A percentile compares a stretch with the other conserved stretches of the same genome.
Evolutionary conservation across 2,113 vertebrate species (phyloP).

Genomic region (Progne subis): DNA sequence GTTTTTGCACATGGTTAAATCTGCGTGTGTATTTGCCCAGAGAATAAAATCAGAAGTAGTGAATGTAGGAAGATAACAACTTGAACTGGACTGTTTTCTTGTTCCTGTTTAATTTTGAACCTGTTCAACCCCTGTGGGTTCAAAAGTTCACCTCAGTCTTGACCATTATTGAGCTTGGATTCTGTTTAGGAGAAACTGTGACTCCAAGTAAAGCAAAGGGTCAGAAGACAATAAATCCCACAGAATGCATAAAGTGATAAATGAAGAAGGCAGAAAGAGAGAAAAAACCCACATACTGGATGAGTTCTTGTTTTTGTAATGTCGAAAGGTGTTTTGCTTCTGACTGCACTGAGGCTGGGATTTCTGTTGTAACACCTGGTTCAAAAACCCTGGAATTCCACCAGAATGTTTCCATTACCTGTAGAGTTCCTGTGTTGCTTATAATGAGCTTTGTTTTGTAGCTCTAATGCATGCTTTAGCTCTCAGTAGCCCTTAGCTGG

Average conservation of each 20-base stretch:
- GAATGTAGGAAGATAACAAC: not conserved
- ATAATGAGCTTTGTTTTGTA: not conserved
- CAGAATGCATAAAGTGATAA: constrained; percentile 46
- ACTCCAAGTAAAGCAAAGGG: not conserved
- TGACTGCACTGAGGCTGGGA: not conserved
- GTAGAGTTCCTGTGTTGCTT: not conserved
- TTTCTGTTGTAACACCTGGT: not conserved
- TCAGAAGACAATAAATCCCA: constrained; percentile 54
- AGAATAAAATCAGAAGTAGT: constrained; percentile 10
- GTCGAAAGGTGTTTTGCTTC: not conserved
- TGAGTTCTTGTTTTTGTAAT: not conserved
- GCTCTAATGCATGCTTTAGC: not conserved
- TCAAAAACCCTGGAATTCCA: not conserved
- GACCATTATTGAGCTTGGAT: constrained; percentile 52
- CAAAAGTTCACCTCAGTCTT: constrained; percentile 36
- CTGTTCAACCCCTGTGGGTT: not conserved
- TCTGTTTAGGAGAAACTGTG: not conserved
- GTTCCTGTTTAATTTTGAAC: constrained; percentile 39
- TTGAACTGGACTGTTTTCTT: not conserved
- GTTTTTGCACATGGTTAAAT: constrained; percentile 33
- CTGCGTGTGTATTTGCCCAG: not conserved
- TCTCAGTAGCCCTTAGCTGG: not conserved
- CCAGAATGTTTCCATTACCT: not conserved
- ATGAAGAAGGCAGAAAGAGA: constrained; percentile 2
- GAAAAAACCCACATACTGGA: not conserved